These are phyloP conservation scores for Spheniscus mendiculus DNA, from an alignment of 2,113 vertebrate genomes.

Conservation along the genomic window DNA sequence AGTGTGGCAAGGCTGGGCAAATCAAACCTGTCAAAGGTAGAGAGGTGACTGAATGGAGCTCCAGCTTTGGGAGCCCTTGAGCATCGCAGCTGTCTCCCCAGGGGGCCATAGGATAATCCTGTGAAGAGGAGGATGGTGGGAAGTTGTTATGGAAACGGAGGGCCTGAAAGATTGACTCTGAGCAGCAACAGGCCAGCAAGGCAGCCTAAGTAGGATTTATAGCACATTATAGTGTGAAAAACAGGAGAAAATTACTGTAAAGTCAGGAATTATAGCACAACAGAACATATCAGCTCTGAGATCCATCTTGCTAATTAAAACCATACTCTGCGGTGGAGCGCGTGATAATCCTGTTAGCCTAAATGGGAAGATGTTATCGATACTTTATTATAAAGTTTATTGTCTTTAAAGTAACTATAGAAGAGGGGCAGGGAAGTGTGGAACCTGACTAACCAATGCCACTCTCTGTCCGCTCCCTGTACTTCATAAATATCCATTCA, in stretches of 20 bases:
- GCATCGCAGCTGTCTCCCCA: constrained; percentile 28
- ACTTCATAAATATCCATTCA: background rate
- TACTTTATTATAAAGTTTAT: constrained; percentile 68
- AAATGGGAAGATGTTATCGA: constrained; percentile 68
- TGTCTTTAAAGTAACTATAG: constrained; percentile 55
- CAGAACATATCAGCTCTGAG: constrained; percentile 74
- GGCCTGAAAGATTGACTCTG: constrained; percentile 76
- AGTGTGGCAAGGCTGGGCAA: background rate
- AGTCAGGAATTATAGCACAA: constrained; percentile 81
- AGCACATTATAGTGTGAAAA: constrained; percentile 79
- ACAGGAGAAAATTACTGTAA: constrained; percentile 82
- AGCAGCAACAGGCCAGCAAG: constrained; percentile 72
- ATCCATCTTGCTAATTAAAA: constrained; percentile 85
- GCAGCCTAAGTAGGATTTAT: constrained; percentile 83
- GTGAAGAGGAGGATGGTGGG: constrained; percentile 25
- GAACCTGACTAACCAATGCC: background rate
- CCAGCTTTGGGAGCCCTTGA: background rate
- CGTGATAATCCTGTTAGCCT: constrained; percentile 71
- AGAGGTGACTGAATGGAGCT: background rate
- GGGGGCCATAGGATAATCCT: constrained; percentile 68
- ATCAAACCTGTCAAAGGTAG: background rate
- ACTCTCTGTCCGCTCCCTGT: background rate
- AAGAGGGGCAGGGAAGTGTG: background rate
- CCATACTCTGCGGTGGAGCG: constrained; percentile 65
- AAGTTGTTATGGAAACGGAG: constrained; percentile 75